These are phyloP conservation scores for Sparus aurata DNA, from an alignment of 2,797 vertebrate species.

Conservation along the genomic window DNA sequence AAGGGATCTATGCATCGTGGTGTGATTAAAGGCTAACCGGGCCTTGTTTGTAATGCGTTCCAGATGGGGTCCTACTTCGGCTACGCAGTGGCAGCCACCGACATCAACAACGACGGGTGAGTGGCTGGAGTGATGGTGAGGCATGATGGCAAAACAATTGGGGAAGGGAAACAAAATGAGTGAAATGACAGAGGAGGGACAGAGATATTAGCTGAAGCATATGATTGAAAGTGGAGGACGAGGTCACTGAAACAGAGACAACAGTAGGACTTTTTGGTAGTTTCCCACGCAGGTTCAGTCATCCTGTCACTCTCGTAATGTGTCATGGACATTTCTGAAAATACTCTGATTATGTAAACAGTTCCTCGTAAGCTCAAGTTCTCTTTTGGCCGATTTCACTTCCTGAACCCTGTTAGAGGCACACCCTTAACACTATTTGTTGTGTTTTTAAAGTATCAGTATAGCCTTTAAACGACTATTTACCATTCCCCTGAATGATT, in stretches of 20 bases:
- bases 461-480: neutral
- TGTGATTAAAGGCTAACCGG: conserved; percentile 77
- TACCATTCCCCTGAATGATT: neutral
- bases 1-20: conserved; percentile 52
- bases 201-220: conserved; percentile 9
- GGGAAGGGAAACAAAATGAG: neutral
- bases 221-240: conserved; percentile 8
- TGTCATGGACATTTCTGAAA: conserved; percentile 26
- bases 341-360: neutral
- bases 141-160: conserved; percentile 26
- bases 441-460: neutral
- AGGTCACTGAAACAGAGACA: conserved; percentile 28
- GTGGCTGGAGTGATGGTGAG: conserved; percentile 59
- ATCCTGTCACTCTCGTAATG: conserved; percentile 12
- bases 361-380: conserved; percentile 4
- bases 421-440: neutral
- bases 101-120: conserved; percentile 91
- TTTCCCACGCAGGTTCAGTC: conserved; percentile 13
- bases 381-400: conserved; percentile 23
- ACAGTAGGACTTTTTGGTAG: neutral
- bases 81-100: conserved; percentile 89
- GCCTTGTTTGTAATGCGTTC: conserved; percentile 78
- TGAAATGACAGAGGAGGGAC: neutral
- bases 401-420: neutral
- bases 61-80: conserved; percentile 95